Conservation (phyloP, 2,888 invertebrate genomes). For the Cylindroiulus punctatus region DNA sequence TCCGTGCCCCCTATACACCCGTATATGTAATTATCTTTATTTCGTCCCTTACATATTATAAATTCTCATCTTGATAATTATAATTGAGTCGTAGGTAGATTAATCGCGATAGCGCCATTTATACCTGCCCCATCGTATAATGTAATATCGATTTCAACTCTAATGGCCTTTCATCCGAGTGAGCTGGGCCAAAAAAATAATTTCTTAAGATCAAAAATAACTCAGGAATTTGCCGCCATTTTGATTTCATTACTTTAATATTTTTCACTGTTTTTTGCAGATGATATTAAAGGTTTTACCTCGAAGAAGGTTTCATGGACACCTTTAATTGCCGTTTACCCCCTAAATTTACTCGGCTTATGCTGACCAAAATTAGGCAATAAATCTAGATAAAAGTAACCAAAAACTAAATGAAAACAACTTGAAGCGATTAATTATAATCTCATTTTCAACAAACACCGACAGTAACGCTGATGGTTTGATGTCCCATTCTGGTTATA, state of each 20-base stretch:
- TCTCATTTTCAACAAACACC: too few relatives aligned
- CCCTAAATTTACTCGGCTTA: too few relatives aligned
- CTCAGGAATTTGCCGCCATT: neutral
- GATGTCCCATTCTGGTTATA: too few relatives aligned
- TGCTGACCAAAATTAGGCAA: too few relatives aligned
- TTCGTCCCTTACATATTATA: slow-evolving; percentile 9
- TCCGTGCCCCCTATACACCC: neutral
- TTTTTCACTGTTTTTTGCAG: neutral
- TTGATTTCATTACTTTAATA: neutral
- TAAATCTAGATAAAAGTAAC: too few relatives aligned
- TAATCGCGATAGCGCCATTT: neutral
- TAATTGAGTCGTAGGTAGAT: slow-evolving; percentile 36
- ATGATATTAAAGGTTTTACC: too few relatives aligned
- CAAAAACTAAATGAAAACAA: too few relatives aligned
- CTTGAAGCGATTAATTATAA: too few relatives aligned
- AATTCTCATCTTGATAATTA: slow-evolving; percentile 42
- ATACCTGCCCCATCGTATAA: slow-evolving; percentile 26
- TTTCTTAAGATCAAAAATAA: neutral
- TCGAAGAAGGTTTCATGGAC: too few relatives aligned
- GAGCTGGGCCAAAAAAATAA: neutral
- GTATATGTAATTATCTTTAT: neutral
- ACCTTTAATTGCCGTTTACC: too few relatives aligned
- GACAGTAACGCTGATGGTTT: too few relatives aligned
- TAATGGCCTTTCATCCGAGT: neutral
- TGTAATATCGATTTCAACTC: neutral